A percentile compares a stretch with the other conserved stretches of the same genome.
Evolutionary conservation across 92 coral and sea anemone genomes (phyloP).

Genomic region (Umimayanthus chanpuru): DNA sequence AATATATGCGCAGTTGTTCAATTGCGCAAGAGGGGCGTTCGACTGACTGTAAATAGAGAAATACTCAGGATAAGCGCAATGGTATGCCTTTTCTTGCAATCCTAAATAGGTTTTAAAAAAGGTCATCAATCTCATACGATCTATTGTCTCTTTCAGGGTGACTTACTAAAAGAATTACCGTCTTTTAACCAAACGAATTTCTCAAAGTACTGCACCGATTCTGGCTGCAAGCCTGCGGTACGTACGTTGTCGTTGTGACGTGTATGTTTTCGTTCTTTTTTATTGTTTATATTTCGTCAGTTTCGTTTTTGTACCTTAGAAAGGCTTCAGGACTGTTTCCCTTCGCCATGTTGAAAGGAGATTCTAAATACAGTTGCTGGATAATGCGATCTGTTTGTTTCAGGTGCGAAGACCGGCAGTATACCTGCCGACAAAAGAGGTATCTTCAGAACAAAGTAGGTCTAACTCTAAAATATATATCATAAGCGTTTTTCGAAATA

Average conservation of each 20-base stretch:
- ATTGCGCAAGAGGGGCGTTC: slow-evolving; percentile 39
- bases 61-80: slow-evolving; percentile 20
- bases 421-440: slow-evolving; percentile 93
- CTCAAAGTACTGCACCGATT: slow-evolving; percentile 84
- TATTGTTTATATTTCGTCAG: background rate
- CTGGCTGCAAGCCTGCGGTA: slow-evolving; percentile 86
- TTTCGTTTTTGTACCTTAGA: background rate
- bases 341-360: background rate
- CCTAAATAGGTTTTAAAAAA: background rate
- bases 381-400: background rate
- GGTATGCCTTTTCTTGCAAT: slow-evolving; percentile 20
- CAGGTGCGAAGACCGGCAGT: slow-evolving; percentile 94
- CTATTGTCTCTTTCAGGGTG: slow-evolving; percentile 66
- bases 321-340: background rate
- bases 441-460: slow-evolving; percentile 83
- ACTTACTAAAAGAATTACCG: slow-evolving; percentile 92
- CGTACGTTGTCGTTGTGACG: slow-evolving; percentile 36
- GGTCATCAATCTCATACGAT: background rate
- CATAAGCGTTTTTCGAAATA: background rate
- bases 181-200: slow-evolving; percentile 94
- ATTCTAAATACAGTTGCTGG: background rate
- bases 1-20: slow-evolving; percentile 15
- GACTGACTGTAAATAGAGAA: slow-evolving; percentile 24
- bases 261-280: background rate
- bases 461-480: too few species aligned